Evolutionary conservation across 2,888 invertebrate genomes (phyloP), one percentile per base, ranked within the genome.

Genomic region (Lamproptera curius): DNA sequence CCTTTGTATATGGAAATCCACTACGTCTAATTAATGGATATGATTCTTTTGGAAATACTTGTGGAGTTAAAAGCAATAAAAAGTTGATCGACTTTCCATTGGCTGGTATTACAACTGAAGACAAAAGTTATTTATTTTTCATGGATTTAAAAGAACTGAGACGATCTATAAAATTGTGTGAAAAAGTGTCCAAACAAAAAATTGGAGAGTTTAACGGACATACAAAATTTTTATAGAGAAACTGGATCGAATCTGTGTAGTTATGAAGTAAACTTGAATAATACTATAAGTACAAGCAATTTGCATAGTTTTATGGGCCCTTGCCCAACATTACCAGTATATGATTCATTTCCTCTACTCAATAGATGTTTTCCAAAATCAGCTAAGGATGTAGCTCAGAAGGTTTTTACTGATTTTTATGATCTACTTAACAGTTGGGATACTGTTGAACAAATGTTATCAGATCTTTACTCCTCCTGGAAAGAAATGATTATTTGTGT

Each of bases 31-130:
- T 96, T 53, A 95, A 96, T 88, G 97, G 97, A 13, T 96, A 95
- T 76, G 97, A 97, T 75, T 96, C 96, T 46, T 97, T 96, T 86
- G 97, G 97, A 6, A 97, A 98, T 73, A 96, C 96, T 23, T 98
- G 98, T 76, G 97, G 97, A 11, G 92, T 94, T 16, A 91, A 92
- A 62, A 87, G 84, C 56, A 97, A 97, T 76, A 92, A 92, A 58
- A 91, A 91, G 57, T 91, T 95, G 52, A 91, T 91, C 6, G 91
- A 92, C 56, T 90, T 93, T 65, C 91, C 93, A 2, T 74, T 94
- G 39, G 94, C 97, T 15, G 97, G 97, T 9, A 89, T 92, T 62
- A 94, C 94, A 69, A 95, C 95, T 33, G 88, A 90, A 16, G 91
- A 95, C 56, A 94, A 93, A 67, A 93, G 92, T 59, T 93, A 91